Evolutionary conservation across 1,140 invertebrate species (phyloP).

Genomic region (Nixonia krombeini): DNA sequence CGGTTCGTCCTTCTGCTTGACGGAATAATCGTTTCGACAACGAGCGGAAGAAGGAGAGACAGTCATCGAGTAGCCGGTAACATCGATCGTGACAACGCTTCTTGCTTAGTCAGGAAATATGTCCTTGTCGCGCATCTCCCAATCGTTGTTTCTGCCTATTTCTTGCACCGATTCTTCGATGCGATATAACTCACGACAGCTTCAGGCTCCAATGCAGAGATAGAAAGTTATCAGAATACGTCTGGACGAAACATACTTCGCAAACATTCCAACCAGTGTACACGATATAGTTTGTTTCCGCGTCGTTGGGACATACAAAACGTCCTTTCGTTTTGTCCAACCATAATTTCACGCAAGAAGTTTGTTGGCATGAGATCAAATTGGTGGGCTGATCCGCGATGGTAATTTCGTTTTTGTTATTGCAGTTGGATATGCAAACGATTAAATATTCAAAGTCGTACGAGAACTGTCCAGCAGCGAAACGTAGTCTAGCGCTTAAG

Average conservation of each 20-base stretch:
- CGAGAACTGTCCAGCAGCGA: not conserved
- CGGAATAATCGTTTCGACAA: slow-evolving; percentile 26
- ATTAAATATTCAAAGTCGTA: slow-evolving; percentile 10
- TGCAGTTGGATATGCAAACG: not conserved
- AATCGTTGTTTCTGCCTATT: not conserved
- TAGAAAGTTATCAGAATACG: too few species aligned
- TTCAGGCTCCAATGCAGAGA: too few species aligned
- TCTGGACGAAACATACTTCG: too few species aligned
- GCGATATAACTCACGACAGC: not conserved
- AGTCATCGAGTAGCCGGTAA: not conserved
- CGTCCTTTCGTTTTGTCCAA: too few species aligned
- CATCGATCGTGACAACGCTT: slow-evolving; percentile 10
- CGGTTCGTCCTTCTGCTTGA: slow-evolving; percentile 20
- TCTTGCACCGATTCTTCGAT: not conserved
- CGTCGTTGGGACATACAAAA: too few species aligned
- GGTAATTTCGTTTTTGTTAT: slow-evolving; percentile 4
- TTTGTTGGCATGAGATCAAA: too few species aligned
- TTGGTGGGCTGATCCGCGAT: too few species aligned
- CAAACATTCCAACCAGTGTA: too few species aligned
- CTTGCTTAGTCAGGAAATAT: not conserved
- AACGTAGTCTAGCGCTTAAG: slow-evolving; percentile 4
- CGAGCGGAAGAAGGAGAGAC: not conserved
- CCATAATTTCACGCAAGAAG: too few species aligned
- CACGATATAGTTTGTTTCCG: too few species aligned
- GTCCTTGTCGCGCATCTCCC: not conserved